phyloP scores from a whole-genome alignment of 2,113 vertebrate genomes.

The Campylomormyrus numenius region DNA sequence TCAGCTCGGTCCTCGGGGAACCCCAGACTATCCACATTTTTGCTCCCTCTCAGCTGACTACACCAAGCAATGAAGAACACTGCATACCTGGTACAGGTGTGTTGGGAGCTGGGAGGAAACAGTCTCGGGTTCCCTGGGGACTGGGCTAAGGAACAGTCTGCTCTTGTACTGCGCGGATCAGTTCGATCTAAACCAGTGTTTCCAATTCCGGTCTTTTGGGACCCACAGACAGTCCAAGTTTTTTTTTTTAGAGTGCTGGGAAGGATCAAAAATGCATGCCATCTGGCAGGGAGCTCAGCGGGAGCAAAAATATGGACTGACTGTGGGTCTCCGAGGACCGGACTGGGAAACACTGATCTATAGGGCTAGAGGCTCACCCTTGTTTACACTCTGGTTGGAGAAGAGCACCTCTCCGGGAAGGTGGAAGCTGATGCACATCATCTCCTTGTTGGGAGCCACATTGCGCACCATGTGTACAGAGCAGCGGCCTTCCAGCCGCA shows the following conservation, averaged over 20 bases:
- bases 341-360: not conserved
- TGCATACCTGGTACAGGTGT: not conserved
- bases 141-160: not conserved
- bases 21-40: not conserved
- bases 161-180: not conserved
- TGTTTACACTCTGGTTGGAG: constrained; percentile 40
- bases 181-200: not conserved
- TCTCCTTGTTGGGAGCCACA: constrained; percentile 92
- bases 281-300: too few relatives aligned
- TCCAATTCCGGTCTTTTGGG: not conserved
- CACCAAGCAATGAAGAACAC: not conserved
- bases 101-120: not conserved
- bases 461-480: constrained; percentile 80
- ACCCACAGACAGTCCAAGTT: not conserved
- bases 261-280: not conserved
- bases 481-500: constrained; percentile 61
- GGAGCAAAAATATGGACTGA: not conserved
- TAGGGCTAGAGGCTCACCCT: constrained; percentile 56
- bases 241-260: too few relatives aligned
- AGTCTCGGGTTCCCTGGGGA: not conserved
- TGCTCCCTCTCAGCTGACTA: not conserved
- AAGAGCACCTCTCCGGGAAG: constrained; percentile 72
- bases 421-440: constrained; percentile 84
- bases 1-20: not conserved
- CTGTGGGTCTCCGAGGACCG: not conserved